Percentiles rank a stretch among this genome's conserved stretches.
Evolutionary conservation across 2,888 invertebrate species (phyloP).

Genomic region (Ganaspis brasiliensis): DNA sequence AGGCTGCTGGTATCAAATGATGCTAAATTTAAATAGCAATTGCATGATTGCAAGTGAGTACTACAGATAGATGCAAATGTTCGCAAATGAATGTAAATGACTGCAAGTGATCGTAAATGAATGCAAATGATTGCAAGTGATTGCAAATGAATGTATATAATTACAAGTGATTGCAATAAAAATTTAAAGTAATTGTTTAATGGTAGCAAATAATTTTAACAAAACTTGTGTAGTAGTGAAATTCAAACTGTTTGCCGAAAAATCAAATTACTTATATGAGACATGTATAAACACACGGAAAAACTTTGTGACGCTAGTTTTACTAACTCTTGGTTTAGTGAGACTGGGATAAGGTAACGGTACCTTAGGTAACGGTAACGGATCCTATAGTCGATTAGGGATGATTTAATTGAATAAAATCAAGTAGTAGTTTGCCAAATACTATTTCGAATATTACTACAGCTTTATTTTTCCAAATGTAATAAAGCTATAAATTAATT

Average conservation of each 20-base stretch:
- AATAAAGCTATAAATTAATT: too few species aligned
- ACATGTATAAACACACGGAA: not conserved
- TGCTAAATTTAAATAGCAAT: not conserved
- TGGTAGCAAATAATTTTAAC: not conserved
- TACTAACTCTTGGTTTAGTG: too few species aligned
- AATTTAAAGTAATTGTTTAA: not conserved
- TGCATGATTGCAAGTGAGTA: not conserved
- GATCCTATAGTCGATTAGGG: too few species aligned
- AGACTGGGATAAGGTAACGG: too few species aligned
- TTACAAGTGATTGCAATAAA: constrained; percentile 1
- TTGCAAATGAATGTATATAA: constrained; percentile 3
- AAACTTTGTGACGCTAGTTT: too few species aligned
- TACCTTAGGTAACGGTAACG: too few species aligned
- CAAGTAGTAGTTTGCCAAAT: too few species aligned
- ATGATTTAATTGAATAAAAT: too few species aligned
- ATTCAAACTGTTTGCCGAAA: too few species aligned
- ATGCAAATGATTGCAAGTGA: constrained; percentile 6
- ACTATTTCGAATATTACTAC: too few species aligned
- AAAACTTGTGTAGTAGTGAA: not conserved
- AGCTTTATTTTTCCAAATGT: too few species aligned
- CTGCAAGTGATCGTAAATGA: constrained; percentile 5
- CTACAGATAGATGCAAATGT: constrained; percentile 6
- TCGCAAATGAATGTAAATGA: constrained; percentile 9
- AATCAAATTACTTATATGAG: not conserved
- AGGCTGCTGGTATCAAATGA: not conserved